Conservation (phyloP, 1,140 invertebrate genomes). For the Lamellibrachia luymesi region DNA sequence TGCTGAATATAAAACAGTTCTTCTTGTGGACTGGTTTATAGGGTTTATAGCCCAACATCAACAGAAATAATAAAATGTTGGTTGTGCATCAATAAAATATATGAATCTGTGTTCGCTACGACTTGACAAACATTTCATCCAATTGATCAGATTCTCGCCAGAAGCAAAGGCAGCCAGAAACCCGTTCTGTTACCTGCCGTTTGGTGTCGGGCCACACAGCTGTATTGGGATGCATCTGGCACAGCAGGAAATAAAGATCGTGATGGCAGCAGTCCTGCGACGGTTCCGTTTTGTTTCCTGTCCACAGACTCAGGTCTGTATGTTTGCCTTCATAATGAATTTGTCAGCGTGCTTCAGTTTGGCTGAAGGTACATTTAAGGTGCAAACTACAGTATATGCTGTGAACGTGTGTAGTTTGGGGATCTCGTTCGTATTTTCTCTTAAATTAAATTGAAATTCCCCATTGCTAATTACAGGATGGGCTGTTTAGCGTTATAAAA, state of each 20-base stretch:
- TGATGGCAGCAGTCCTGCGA: constrained; percentile 50
- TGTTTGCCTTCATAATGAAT: background rate
- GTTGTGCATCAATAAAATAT: no score
- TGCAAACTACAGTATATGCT: background rate
- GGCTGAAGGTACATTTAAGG: no score
- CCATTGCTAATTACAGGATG: no score
- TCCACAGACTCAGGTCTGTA: constrained; percentile 18
- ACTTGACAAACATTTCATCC: background rate
- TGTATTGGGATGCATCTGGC: constrained; percentile 69
- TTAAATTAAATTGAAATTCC: no score
- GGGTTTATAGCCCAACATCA: no score
- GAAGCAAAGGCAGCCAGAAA: constrained; percentile 36
- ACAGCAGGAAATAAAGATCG: constrained; percentile 67
- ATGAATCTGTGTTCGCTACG: background rate
- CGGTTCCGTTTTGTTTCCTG: constrained; percentile 39
- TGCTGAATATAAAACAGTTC: no score
- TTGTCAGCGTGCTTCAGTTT: no score
- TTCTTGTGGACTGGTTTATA: no score
- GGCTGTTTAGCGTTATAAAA: no score
- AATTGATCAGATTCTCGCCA: constrained; percentile 27
- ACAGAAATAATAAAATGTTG: no score
- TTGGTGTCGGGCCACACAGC: constrained; percentile 61
- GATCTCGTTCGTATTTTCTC: background rate
- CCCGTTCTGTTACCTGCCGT: constrained; percentile 57
- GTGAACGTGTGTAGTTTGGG: background rate